These are phyloP conservation scores for Heterotis niloticus DNA, from an alignment of 2,113 vertebrate species.

Conservation along the genomic window DNA sequence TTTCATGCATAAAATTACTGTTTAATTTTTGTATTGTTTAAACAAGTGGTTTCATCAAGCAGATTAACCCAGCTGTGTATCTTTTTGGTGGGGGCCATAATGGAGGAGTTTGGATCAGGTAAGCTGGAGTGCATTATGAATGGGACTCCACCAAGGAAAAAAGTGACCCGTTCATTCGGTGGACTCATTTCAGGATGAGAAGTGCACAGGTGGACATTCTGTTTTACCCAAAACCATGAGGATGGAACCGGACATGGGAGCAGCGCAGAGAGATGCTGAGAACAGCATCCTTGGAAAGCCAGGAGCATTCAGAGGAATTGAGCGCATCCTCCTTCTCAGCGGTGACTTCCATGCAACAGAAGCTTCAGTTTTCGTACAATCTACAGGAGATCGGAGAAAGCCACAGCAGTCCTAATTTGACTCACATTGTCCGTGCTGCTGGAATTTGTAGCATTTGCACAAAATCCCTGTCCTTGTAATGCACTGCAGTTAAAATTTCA, in stretches of 20 bases:
- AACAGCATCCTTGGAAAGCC: background rate
- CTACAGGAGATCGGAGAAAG: background rate
- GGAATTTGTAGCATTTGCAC: conserved; percentile 26
- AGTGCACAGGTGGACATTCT: background rate
- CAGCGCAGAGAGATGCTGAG: background rate
- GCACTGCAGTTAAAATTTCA: conserved; percentile 56
- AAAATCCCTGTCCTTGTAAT: background rate
- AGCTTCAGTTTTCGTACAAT: background rate
- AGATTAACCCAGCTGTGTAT: no score
- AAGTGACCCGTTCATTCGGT: no score
- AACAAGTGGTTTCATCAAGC: no score
- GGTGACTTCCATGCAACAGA: background rate
- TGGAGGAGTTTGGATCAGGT: background rate
- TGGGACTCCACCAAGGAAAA: no score
- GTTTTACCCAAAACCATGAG: background rate
- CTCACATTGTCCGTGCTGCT: conserved; percentile 4
- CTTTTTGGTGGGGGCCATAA: background rate
- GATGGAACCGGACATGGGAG: conserved; percentile 10
- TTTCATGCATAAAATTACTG: no score
- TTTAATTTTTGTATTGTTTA: no score
- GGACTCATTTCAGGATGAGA: no score
- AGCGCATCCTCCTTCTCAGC: background rate
- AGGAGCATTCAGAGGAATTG: conserved; percentile 6
- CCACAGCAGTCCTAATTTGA: conserved; percentile 20
- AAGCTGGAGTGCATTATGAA: background rate